A percentile compares a stretch with the other conserved stretches of the same genome.
phyloP scores from a whole-genome alignment of 2,113 vertebrate genomes.

The Melanostigma gelatinosum region DNA sequence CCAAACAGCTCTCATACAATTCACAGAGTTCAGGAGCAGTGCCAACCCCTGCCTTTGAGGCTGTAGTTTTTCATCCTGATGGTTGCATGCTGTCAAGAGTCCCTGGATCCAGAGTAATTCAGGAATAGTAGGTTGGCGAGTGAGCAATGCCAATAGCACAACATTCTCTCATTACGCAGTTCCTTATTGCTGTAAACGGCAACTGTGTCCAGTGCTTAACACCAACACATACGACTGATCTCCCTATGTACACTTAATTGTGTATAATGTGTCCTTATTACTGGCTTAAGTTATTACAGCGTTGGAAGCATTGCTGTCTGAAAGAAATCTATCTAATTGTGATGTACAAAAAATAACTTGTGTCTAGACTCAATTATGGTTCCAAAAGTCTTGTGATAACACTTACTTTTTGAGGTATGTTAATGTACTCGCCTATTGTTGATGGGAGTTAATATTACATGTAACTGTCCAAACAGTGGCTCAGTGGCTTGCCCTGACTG shows the following conservation, averaged over 20 bases:
- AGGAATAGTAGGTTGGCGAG: conserved; percentile 14
- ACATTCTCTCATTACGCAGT: neutral
- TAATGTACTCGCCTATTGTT: conserved; percentile 3
- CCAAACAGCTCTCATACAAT: conserved; percentile 39
- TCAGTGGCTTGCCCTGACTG: neutral
- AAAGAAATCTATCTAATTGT: neutral
- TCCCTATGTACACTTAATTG: neutral
- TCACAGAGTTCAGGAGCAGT: conserved; percentile 41
- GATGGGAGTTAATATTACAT: neutral
- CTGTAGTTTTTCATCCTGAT: conserved; percentile 36
- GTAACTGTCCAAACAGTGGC: neutral
- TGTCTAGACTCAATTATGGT: neutral
- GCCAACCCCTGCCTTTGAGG: conserved; percentile 26
- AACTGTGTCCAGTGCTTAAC: conserved; percentile 19
- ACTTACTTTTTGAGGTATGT: conserved; percentile 16
- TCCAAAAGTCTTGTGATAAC: neutral
- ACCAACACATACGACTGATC: conserved; percentile 14
- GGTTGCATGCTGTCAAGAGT: conserved; percentile 31
- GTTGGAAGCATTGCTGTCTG: neutral
- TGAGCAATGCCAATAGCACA: conserved; percentile 20
- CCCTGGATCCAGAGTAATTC: conserved; percentile 14
- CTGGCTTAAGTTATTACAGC: neutral
- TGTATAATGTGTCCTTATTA: neutral
- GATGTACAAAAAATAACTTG: neutral
- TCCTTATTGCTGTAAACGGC: conserved; percentile 33